Evolutionary conservation across 2,888 invertebrate species (phyloP).

Genomic region (Mythimna lalbum): DNA sequence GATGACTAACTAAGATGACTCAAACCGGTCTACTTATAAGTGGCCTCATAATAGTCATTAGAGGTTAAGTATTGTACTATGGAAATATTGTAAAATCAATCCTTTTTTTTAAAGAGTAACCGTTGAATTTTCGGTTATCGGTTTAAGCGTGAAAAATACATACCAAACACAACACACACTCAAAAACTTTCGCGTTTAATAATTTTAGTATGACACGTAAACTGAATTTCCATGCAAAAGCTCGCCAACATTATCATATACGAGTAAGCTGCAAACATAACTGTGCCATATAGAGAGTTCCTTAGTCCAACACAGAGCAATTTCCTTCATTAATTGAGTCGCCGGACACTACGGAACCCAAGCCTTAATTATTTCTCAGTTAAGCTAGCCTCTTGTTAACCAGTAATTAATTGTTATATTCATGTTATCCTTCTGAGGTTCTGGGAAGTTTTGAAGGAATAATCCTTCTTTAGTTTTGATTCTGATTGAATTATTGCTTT

Average conservation of each 20-base stretch:
- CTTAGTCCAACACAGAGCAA: slow-evolving; percentile 43
- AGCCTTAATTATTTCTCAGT: slow-evolving; percentile 59
- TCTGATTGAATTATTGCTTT: slow-evolving; percentile 30
- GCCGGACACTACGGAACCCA: slow-evolving; percentile 43
- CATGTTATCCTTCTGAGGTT: slow-evolving; percentile 36
- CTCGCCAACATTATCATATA: neutral
- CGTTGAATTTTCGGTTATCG: too few relatives aligned
- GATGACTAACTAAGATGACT: too few relatives aligned
- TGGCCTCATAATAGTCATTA: too few relatives aligned
- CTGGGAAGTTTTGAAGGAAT: slow-evolving; percentile 37
- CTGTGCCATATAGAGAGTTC: slow-evolving; percentile 20
- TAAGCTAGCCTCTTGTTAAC: slow-evolving; percentile 53
- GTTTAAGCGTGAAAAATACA: too few relatives aligned
- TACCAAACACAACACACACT: too few relatives aligned
- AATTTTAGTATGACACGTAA: neutral
- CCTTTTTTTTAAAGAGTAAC: too few relatives aligned
- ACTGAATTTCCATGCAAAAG: neutral
- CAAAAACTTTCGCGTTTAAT: neutral
- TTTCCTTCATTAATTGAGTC: slow-evolving; percentile 60
- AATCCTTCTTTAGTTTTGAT: slow-evolving; percentile 33
- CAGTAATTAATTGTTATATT: slow-evolving; percentile 59
- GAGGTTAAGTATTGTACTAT: too few relatives aligned
- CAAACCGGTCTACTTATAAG: too few relatives aligned
- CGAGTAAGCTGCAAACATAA: slow-evolving; percentile 11
- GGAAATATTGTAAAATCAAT: too few relatives aligned